Evolutionary conservation across 2,797 vertebrate species (phyloP).

Genomic region (Sibirionetta formosa): DNA sequence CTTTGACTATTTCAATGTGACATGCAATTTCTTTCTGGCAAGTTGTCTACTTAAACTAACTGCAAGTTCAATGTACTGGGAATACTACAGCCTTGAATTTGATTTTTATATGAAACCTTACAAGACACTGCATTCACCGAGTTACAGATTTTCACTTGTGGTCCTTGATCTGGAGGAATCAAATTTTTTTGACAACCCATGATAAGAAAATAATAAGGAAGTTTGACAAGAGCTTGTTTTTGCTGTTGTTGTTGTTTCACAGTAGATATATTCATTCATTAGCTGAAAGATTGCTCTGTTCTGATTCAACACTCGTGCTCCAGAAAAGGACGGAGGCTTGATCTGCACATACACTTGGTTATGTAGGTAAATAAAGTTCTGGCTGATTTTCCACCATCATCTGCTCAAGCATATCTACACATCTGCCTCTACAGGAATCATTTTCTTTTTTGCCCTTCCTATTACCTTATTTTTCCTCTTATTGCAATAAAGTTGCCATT

Average conservation of each 20-base stretch:
- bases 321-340: neutral
- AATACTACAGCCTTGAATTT: neutral
- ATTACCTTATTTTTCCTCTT: neutral
- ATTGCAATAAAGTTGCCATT: neutral
- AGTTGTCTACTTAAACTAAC: neutral
- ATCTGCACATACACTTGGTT: neutral
- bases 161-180: neutral
- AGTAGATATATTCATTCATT: neutral
- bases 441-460: fast-evolving
- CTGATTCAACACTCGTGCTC: neutral
- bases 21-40: neutral
- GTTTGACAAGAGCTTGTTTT: neutral
- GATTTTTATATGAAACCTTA: neutral
- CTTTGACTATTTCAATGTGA: neutral
- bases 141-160: neutral
- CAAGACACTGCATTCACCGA: neutral
- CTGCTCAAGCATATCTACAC: neutral
- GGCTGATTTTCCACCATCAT: constrained; percentile 24
- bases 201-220: neutral
- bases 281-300: neutral
- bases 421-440: neutral
- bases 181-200: neutral
- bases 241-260: neutral
- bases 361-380: neutral
- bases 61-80: neutral